phyloP scores from a whole-genome alignment of 1,140 invertebrate genomes.

The Scaptomyza montana region DNA sequence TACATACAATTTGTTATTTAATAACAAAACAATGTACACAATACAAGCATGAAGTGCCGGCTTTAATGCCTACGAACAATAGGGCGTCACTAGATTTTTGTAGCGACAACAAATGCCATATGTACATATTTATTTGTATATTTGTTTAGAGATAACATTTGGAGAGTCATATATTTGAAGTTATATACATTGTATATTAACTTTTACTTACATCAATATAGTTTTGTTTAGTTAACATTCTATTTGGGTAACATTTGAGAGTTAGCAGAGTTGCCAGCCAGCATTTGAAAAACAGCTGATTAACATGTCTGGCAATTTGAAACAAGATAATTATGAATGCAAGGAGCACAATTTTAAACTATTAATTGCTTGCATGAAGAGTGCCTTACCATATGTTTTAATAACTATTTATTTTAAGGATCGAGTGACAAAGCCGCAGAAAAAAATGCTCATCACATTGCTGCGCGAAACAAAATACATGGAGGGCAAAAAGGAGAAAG shows the following conservation, averaged over 20 bases:
- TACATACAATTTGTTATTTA: conserved; percentile 4
- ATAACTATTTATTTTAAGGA: conserved; percentile 63
- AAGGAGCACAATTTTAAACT: too few species aligned
- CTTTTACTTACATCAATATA: neutral
- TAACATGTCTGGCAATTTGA: neutral
- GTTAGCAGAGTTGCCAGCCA: conserved; percentile 19
- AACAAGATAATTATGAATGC: too few species aligned
- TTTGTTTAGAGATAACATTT: too few species aligned
- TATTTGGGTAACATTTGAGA: neutral
- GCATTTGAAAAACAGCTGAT: conserved; percentile 13
- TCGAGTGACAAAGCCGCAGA: conserved; percentile 82
- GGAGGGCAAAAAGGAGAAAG: conserved; percentile 83
- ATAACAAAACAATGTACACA: neutral
- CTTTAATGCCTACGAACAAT: neutral
- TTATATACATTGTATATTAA: neutral
- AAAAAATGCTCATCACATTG: conserved; percentile 82
- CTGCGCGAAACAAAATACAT: conserved; percentile 81
- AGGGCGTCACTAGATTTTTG: neutral
- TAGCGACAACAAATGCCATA: neutral
- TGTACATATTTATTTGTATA: too few species aligned
- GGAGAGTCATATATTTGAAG: neutral
- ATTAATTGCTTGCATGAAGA: too few species aligned
- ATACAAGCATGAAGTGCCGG: neutral
- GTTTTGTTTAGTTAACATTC: neutral
- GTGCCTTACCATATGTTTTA: neutral